Conservation (phyloP, 1,140 invertebrate genomes). For the Lepidurus apus region DNA sequence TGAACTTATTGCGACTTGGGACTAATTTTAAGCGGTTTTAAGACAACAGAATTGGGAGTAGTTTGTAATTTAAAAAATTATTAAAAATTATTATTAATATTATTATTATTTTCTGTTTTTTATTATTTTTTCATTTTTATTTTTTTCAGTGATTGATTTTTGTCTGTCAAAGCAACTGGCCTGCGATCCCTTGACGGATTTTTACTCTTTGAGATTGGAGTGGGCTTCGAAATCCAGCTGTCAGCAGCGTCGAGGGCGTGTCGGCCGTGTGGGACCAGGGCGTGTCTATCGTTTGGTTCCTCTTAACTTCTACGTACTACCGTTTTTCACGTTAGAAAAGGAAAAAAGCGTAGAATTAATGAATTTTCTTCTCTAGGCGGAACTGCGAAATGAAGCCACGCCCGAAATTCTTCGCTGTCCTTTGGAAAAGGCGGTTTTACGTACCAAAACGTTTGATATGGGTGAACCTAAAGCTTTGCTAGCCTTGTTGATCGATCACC, state of each 20-base stretch:
- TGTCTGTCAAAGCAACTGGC: slow-evolving; percentile 81
- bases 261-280: slow-evolving; percentile 77
- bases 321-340: not conserved
- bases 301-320: slow-evolving; percentile 59
- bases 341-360: not conserved
- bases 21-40: not conserved
- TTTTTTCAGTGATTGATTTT: slow-evolving; percentile 81
- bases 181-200: slow-evolving; percentile 68
- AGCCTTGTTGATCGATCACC: slow-evolving; percentile 78
- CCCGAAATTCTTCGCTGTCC: slow-evolving; percentile 79
- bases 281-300: slow-evolving; percentile 79
- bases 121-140: too few relatives aligned
- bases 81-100: too few relatives aligned
- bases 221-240: slow-evolving; percentile 90
- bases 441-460: slow-evolving; percentile 75
- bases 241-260: slow-evolving; percentile 80
- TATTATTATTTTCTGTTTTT: too few relatives aligned
- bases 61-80: too few relatives aligned
- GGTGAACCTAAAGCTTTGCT: slow-evolving; percentile 75
- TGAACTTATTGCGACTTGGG: not conserved
- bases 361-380: slow-evolving; percentile 40
- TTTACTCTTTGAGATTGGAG: slow-evolving; percentile 64
- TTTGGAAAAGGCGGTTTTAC: slow-evolving; percentile 74
- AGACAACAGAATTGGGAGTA: not conserved
- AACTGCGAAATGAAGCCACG: slow-evolving; percentile 50